Base-by-base conservation (phyloP, 23 tunicate species). In the Styela plicata region DNA sequence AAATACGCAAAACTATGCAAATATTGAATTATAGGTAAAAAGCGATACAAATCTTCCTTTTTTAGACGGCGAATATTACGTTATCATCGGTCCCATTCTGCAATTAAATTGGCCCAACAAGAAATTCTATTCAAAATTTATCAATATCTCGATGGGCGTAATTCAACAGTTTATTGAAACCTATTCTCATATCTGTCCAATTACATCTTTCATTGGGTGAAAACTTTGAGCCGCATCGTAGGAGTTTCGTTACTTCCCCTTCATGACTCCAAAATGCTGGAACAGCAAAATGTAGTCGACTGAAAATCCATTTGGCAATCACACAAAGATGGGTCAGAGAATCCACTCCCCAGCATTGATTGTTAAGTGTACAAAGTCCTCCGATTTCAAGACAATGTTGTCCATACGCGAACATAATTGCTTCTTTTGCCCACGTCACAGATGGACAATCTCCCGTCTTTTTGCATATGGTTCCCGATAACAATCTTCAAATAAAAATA, bases 261-360 rank as follows among this genome's bases (percentile, higher is more conserved):
- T 79, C 83, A 34, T 64, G 83, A 0, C 33, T 63, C 83, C 83
- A 79, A 25, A 31, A n/a, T 13, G 71, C 22, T 32, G 83, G 73
- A 10, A 79, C 52, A 21, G 34, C 83, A 25, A 19, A 22, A 20
- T 69, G 78, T 10, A 69, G 24, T 0, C 65, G 32, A 21, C 28
- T 35, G n/a, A 82, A 82, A 3, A 70, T 20, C 68, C 78, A 71
- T 29, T 7, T 82, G 0, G 79, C 5, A 24, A 82, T 34, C 3
- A 70, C 21, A 63, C 79, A 70, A 3, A 69, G 24, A 77, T 82
- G 63, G 26, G 33, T 57, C 20, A 26, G 19, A 24, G 63, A 28
- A 2, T 82, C 85, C 5, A 82, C 26, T 2, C 85, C 85, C 77
- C 77, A 69, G 24, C 85, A 82, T 69, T 78, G 69, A 36, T 80